Base-by-base conservation (phyloP, 2,797 vertebrate genomes). In the Thunnus albacares region DNA sequence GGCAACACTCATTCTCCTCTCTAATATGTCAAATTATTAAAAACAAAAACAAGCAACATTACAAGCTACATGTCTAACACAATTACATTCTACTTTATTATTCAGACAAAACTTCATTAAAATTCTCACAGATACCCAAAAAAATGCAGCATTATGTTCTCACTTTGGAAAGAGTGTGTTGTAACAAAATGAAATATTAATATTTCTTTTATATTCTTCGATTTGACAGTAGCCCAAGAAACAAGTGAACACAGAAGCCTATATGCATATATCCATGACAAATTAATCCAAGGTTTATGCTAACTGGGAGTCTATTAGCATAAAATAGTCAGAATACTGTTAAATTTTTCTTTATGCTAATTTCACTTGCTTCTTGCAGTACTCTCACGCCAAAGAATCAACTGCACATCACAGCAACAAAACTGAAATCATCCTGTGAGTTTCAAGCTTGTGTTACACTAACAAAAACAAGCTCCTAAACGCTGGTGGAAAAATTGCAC, bases 401-500 rank as follows among this genome's bases (percentile, higher is more conserved):
- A 26, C 35, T 65, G 17, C 5, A 55, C 38, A 41, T 61, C 41
- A 79, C 72, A 80, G 73, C 73, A 75, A 58, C 15, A 71, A 74
- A 82, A 64, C 35, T 11, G 6, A 7, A 83, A 26, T 55, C 17
- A 24, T 15, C 49, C 38, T 9, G 26, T 13, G 3, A 17, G 11
- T 57, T 67, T 71, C 15, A 52, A 73, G 43, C 51, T 76, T 73
- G 24, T 75, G n/a, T 57, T 75, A 59, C 24, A 81, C 20, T 45
- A 53, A 80, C 6, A 18, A 38, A 68, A 22, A 59, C 53, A 45
- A 5, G 0, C 53, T 57, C 28, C 51, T 49, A 38, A 76, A 82
- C 71, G 78, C 82, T 80, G 84, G 81, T 87, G 65, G 28, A 5
- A 22, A 81, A 82, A 65, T 6, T 52, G 62, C 73, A 66, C 51